A percentile compares a stretch with the other conserved stretches of the same genome.
phyloP scores from a whole-genome alignment of 2,797 vertebrate species.

The Phalloptychus januarius region DNA sequence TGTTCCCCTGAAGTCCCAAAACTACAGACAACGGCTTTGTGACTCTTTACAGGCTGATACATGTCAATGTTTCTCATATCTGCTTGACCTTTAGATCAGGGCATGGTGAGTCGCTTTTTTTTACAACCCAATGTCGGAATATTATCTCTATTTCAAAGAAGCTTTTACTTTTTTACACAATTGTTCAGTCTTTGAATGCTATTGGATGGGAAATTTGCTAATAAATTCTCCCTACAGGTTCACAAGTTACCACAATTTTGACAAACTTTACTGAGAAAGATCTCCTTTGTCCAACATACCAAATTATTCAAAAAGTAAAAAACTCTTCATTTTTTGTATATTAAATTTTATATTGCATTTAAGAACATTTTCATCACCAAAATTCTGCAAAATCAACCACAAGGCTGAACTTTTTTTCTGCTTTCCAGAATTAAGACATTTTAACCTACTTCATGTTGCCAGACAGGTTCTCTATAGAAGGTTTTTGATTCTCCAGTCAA shows the following conservation, averaged over 20 bases:
- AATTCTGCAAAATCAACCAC: neutral
- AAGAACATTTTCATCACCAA: neutral
- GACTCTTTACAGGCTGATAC: neutral
- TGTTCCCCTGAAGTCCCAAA: neutral
- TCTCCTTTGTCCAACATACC: neutral
- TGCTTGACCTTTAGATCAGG: neutral
- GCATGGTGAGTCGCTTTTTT: neutral
- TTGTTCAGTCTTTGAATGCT: neutral
- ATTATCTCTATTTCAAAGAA: neutral
- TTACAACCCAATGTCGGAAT: neutral
- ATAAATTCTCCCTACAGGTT: neutral
- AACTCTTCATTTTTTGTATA: neutral
- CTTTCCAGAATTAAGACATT: neutral
- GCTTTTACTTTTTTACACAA: neutral
- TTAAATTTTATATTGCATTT: neutral
- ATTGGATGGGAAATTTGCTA: neutral
- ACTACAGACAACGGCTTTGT: neutral
- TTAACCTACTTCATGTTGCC: neutral
- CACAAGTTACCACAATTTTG: neutral
- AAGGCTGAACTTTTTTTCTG: neutral
- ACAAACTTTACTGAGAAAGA: neutral
- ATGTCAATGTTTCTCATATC: neutral
- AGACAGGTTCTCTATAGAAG: neutral
- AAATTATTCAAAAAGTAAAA: neutral
- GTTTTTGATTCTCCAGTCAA: neutral